Conservation (phyloP, 1,140 invertebrate genomes). For the Portunus trituberculatus region DNA sequence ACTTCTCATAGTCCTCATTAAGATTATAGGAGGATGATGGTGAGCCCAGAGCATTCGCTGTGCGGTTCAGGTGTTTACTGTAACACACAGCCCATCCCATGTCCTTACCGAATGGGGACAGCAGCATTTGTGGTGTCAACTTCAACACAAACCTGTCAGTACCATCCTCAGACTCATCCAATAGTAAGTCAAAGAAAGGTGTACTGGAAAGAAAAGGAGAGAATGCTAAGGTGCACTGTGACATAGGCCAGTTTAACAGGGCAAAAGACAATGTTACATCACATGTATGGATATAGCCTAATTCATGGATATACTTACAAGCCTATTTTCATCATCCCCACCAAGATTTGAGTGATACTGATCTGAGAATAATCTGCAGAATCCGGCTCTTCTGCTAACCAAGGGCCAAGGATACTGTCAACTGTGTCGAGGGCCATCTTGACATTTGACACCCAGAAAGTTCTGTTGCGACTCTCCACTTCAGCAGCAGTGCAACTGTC, state of each 20-base stretch:
- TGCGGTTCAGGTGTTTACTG: background rate
- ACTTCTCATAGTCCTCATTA: slow-evolving; percentile 4
- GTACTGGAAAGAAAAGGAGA: no score
- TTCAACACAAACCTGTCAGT: slow-evolving; percentile 45
- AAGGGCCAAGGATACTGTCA: background rate
- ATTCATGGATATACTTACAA: slow-evolving; percentile 60
- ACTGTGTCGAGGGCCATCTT: background rate
- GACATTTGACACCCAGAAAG: background rate
- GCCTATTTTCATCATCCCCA: slow-evolving; percentile 67
- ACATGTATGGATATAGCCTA: background rate
- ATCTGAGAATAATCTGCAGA: background rate
- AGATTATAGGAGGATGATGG: background rate
- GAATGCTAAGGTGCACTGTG: no score
- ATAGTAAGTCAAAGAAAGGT: slow-evolving; percentile 62
- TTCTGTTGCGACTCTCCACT: slow-evolving; percentile 25
- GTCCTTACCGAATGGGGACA: slow-evolving; percentile 29
- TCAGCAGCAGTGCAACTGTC: slow-evolving; percentile 35
- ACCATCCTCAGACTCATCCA: slow-evolving; percentile 56
- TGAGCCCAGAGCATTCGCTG: background rate
- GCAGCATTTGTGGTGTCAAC: slow-evolving; percentile 69
- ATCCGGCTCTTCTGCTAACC: background rate
- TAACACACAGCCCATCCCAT: slow-evolving; percentile 3
- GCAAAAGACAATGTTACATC: no score
- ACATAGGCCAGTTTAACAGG: no score
- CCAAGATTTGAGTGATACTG: slow-evolving; percentile 38